phyloP scores from a whole-genome alignment of 2,888 invertebrate genomes.

The Eupithecia vulgata region DNA sequence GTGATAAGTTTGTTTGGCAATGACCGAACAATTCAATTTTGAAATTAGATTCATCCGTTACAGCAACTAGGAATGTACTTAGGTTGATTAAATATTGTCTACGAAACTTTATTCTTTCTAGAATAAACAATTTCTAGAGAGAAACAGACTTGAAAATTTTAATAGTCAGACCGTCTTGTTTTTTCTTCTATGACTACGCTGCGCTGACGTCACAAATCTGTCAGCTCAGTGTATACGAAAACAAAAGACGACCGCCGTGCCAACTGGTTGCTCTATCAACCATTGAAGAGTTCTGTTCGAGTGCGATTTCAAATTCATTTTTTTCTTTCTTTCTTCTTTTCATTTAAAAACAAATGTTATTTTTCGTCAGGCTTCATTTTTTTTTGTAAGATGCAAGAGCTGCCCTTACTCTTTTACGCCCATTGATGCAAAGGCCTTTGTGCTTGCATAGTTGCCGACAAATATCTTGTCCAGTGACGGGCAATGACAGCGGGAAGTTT shows the following conservation, averaged over 20 bases:
- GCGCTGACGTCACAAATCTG: neutral
- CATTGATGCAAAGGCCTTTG: too few relatives aligned
- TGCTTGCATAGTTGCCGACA: too few relatives aligned
- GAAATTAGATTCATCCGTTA: neutral
- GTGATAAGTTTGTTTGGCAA: conserved; percentile 9
- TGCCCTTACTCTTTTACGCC: too few relatives aligned
- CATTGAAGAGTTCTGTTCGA: too few relatives aligned
- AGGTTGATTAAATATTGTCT: neutral
- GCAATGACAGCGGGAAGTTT: too few relatives aligned
- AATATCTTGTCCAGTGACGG: too few relatives aligned
- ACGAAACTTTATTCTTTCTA: neutral
- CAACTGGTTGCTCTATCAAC: neutral
- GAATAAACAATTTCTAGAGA: neutral
- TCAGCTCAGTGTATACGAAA: neutral
- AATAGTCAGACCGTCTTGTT: neutral
- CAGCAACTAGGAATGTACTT: neutral
- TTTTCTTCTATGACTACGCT: neutral
- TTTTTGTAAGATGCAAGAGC: too few relatives aligned
- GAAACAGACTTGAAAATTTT: neutral
- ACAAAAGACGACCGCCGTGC: neutral
- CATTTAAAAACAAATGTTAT: too few relatives aligned
- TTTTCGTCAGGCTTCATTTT: too few relatives aligned
- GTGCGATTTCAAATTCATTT: neutral
- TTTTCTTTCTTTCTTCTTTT: too few relatives aligned
- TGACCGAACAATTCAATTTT: neutral